Percentiles rank a stretch among this genome's conserved stretches.
Evolutionary conservation across 2,113 vertebrate species (phyloP).

Genomic region (Bufo gargarizans): DNA sequence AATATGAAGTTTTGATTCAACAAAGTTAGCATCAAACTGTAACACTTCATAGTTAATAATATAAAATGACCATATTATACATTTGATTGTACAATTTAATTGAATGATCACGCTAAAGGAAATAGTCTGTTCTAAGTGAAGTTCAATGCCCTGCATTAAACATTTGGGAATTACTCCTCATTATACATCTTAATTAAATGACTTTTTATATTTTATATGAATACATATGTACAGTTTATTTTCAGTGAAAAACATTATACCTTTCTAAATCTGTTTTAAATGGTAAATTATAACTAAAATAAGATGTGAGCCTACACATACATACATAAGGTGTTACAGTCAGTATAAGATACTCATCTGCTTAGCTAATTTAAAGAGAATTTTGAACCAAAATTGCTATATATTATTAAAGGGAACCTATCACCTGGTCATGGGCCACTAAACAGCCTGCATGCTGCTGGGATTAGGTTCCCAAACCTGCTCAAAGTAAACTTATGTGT

Average conservation of each 20-base stretch:
- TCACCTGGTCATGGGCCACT: too few species aligned
- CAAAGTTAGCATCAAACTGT: neutral
- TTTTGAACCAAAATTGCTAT: neutral
- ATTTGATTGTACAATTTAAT: neutral
- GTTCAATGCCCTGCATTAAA: conserved; percentile 32
- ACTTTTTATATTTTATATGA: neutral
- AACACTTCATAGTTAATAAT: neutral
- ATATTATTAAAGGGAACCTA: too few species aligned
- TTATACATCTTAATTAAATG: neutral
- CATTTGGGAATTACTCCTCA: neutral
- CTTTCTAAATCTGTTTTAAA: neutral
- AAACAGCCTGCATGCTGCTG: too few species aligned
- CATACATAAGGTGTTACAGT: neutral
- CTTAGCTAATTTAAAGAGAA: neutral
- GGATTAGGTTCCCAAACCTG: too few species aligned
- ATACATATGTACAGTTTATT: neutral
- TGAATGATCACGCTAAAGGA: neutral
- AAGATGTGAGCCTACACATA: neutral
- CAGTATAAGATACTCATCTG: neutral
- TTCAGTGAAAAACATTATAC: neutral
- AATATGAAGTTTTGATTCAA: neutral
- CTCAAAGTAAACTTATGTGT: too few species aligned
- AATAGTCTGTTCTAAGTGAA: neutral
- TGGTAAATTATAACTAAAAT: neutral
- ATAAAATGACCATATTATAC: neutral